These are phyloP conservation scores for Corydoras sp. DNA, from an alignment of 2,113 vertebrate genomes.

Conservation along the genomic window DNA sequence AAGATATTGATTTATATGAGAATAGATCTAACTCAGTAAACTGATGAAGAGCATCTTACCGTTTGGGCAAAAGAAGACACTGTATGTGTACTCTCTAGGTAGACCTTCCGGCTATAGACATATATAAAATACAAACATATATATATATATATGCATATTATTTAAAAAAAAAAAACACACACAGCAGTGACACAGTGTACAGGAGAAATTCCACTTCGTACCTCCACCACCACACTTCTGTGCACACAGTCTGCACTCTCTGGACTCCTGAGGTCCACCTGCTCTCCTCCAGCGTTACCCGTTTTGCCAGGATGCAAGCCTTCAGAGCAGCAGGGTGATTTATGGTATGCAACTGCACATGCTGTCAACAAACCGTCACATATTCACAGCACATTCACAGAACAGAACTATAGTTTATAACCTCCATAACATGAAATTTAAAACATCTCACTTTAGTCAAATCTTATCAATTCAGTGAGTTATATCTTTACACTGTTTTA, in stretches of 20 bases:
- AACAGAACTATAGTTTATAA: too few species aligned
- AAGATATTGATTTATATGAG: neutral
- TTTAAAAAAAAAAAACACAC: too few species aligned
- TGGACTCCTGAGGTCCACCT: conserved; percentile 63
- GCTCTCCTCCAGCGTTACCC: conserved; percentile 61
- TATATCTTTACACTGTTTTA: too few species aligned
- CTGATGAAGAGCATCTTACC: conserved; percentile 59
- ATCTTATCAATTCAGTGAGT: too few species aligned
- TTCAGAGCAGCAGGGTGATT: conserved; percentile 73
- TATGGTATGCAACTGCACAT: conserved; percentile 78
- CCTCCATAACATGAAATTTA: too few species aligned
- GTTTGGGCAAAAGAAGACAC: conserved; percentile 90
- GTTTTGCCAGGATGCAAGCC: conserved; percentile 61
- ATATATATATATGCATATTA: neutral
- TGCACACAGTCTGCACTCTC: conserved; percentile 71
- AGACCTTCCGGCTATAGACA: conserved; percentile 79
- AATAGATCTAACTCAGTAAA: neutral
- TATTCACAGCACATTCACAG: neutral
- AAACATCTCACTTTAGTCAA: too few species aligned
- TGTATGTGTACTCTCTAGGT: conserved; percentile 84
- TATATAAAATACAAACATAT: conserved; percentile 30
- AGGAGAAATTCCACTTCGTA: conserved; percentile 53
- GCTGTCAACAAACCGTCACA: conserved; percentile 56
- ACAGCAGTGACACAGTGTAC: conserved; percentile 18
- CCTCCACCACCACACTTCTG: conserved; percentile 78